Evolutionary conservation across 2,113 vertebrate species (phyloP).

Genomic region (Hymenochirus boettgeri): DNA sequence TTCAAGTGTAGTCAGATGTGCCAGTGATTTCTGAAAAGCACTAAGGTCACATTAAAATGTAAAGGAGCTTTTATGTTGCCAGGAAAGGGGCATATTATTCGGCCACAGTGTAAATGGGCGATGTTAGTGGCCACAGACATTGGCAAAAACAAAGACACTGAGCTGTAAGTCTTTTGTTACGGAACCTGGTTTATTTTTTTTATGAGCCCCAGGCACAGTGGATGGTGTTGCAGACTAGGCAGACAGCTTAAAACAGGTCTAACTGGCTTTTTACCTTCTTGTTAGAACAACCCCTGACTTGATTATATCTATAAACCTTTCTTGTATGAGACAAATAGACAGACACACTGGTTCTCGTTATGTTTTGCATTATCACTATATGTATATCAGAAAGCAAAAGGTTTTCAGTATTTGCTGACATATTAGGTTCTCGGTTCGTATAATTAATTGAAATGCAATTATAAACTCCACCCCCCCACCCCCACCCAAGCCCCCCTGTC

Average conservation of each 20-base stretch:
- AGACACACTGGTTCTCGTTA: background rate
- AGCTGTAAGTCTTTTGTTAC: slow-evolving; percentile 60
- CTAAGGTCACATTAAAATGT: slow-evolving; percentile 83
- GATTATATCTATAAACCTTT: background rate
- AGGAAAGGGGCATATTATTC: slow-evolving; percentile 72
- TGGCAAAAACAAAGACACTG: slow-evolving; percentile 67
- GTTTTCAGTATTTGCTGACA: too few species aligned
- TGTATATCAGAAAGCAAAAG: too few species aligned
- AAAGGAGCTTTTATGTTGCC: slow-evolving; percentile 73
- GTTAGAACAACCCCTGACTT: slow-evolving; percentile 12
- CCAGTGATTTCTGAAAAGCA: slow-evolving; percentile 73
- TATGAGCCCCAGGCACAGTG: slow-evolving; percentile 51
- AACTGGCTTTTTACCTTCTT: slow-evolving; percentile 50
- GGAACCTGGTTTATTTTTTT: slow-evolving; percentile 59
- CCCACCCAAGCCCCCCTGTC: too few species aligned
- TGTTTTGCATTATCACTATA: too few species aligned
- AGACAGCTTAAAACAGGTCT: slow-evolving; percentile 54
- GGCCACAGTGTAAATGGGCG: slow-evolving; percentile 63
- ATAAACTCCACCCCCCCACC: too few species aligned
- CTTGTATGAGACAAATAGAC: background rate
- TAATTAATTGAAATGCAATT: too few species aligned
- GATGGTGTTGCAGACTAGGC: slow-evolving; percentile 54
- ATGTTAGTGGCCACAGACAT: slow-evolving; percentile 69
- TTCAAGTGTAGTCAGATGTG: slow-evolving; percentile 81
- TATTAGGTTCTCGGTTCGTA: too few species aligned